Evolutionary conservation across 2,797 vertebrate genomes (phyloP).

Genomic region (Danio tinwini): DNA sequence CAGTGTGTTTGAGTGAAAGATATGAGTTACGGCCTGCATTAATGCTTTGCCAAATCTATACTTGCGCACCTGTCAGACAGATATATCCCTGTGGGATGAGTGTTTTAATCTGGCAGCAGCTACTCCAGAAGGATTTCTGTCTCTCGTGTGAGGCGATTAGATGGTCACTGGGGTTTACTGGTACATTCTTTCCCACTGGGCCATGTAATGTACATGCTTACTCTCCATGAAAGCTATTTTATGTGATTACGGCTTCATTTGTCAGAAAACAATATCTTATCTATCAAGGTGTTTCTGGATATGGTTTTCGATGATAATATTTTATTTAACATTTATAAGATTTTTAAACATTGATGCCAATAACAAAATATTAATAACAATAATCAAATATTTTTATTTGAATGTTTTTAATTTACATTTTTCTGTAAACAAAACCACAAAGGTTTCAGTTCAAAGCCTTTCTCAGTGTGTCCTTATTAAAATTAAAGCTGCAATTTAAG

Average conservation of each 20-base stretch:
- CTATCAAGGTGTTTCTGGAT: not conserved
- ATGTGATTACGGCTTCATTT: constrained; percentile 11
- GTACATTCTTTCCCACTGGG: not conserved
- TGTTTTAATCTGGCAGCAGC: constrained; percentile 33
- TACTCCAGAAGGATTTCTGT: constrained; percentile 33
- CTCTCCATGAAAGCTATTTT: constrained; percentile 12
- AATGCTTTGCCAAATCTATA: constrained; percentile 24
- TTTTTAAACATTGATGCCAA: too few species aligned
- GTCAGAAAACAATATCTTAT: constrained; percentile 23
- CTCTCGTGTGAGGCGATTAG: constrained; percentile 26
- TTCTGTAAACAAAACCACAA: too few species aligned
- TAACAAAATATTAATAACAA: too few species aligned
- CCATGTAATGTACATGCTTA: constrained; percentile 25
- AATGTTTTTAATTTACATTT: too few species aligned
- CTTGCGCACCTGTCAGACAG: not conserved
- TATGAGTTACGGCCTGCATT: constrained; percentile 18
- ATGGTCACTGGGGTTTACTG: too few species aligned
- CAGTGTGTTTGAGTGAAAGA: not conserved
- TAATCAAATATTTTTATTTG: too few species aligned
- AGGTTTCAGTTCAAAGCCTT: too few species aligned
- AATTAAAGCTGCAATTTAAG: too few species aligned
- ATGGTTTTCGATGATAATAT: constrained; percentile 6
- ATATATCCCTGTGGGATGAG: not conserved
- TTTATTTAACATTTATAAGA: too few species aligned
- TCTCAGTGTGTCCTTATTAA: too few species aligned